Base-by-base conservation (phyloP, 2,888 invertebrate genomes). In the Lasioglossum lativentre region DNA sequence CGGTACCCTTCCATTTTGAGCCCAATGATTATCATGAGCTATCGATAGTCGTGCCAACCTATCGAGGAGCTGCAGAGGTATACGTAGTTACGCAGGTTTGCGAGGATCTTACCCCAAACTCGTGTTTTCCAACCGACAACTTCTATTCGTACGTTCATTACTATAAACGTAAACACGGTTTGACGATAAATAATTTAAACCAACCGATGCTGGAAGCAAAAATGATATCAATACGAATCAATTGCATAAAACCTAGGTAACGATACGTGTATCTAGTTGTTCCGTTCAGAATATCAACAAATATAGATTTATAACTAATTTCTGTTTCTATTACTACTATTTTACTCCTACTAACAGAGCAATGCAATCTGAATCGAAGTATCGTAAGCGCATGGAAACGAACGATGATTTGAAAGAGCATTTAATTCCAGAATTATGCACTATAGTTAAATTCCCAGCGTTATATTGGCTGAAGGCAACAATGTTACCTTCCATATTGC, bases 381-480 rank as follows among this genome's bases (percentile, higher is more conserved):
- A 95, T 90, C 92, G 95, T 85, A 94, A 95, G 85, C 95, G 95
- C 56, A 95, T 95, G 1, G 94, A 95, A 75, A 88, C 91, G 14
- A 96, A 96, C 1, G 96, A 97, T 71, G 96, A 96, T 27, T 96
- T 96, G 84, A 95, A 96, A 0, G 97, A 98, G 89, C 96, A 97
- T 82, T 96, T 99, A 71, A 96, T 99, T 19, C 99, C 99, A 0
- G 99, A 99, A 95, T 96, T 99, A 87, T 98, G 98, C 93, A 96
- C 97, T 42, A 97, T 96, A 92, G 97, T 97, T 87, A 96, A 96
- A 0, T 98, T 96, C 93, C 97, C 98, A 0, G 96, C 97, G 30
- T 95, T 97, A 19, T 95, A 99, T 84, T 99, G 99, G 98, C 96
- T 98, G 38, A 98, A 99, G 95, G 97, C 98, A 0, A 96, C 97